Evolutionary conservation across 2,888 invertebrate species (phyloP).

Genomic region (Caenorhabditis zanzibari): DNA sequence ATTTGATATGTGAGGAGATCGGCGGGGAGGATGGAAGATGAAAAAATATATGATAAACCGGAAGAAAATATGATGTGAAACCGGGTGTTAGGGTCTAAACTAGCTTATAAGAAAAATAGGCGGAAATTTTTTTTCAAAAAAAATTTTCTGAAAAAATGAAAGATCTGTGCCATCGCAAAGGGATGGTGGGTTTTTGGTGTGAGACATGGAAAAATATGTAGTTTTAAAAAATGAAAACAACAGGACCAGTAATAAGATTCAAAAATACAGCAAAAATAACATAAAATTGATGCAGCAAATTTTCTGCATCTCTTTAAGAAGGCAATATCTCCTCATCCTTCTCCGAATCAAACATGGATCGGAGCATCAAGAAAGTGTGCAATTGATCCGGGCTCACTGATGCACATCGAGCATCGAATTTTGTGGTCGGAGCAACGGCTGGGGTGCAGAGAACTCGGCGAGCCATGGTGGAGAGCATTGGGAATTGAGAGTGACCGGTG

Average conservation of each 20-base stretch:
- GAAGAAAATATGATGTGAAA: too few relatives aligned
- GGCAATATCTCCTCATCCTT: conserved; percentile 52
- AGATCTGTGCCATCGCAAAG: background rate
- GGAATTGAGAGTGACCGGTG: conserved; percentile 77
- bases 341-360: conserved; percentile 71
- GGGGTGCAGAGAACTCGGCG: conserved; percentile 72
- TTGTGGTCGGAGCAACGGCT: conserved; percentile 67
- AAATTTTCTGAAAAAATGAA: conserved; percentile 9
- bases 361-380: conserved; percentile 71
- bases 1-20: too few relatives aligned
- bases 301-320: too few relatives aligned
- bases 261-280: too few relatives aligned
- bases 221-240: too few relatives aligned
- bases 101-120: too few relatives aligned
- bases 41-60: too few relatives aligned
- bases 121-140: too few relatives aligned
- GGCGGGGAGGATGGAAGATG: too few relatives aligned
- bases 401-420: conserved; percentile 63
- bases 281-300: too few relatives aligned
- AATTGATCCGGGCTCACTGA: conserved; percentile 69
- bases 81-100: too few relatives aligned
- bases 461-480: conserved; percentile 73
- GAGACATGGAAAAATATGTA: background rate
- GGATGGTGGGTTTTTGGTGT: conserved; percentile 1
- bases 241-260: too few relatives aligned